phyloP scores from a whole-genome alignment of 2,888 invertebrate species.

The Eurois occulta region DNA sequence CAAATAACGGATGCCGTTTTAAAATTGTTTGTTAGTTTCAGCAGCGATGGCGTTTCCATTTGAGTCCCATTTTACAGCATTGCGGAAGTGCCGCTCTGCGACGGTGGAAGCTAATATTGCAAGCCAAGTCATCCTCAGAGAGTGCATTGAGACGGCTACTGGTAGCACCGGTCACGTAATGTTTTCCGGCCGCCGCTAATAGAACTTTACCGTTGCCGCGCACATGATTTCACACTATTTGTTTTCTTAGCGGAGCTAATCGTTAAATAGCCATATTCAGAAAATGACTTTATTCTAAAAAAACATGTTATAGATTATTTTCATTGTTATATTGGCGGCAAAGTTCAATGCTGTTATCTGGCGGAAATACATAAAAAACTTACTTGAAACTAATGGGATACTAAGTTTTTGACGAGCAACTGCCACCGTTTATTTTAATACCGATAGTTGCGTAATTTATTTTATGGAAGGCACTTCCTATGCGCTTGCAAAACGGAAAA shows the following conservation, averaged over 20 bases:
- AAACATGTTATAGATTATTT: not conserved
- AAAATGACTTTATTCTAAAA: conserved; percentile 9
- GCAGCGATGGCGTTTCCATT: conserved; percentile 46
- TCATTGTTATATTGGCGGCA: not conserved
- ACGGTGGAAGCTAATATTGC: conserved; percentile 62
- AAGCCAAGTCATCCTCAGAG: conserved; percentile 64
- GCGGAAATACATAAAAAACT: not conserved
- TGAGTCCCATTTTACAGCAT: conserved; percentile 49
- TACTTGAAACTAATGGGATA: conserved; percentile 12
- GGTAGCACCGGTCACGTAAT: conserved; percentile 78
- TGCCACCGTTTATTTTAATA: conserved; percentile 73
- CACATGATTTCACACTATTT: conserved; percentile 50
- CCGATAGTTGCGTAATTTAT: conserved; percentile 74
- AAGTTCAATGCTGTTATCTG: not conserved
- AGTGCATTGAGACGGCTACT: conserved; percentile 70
- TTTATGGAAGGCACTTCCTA: conserved; percentile 75
- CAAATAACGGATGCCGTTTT: conserved; percentile 30
- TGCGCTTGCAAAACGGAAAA: conserved; percentile 73
- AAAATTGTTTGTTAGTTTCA: conserved; percentile 36
- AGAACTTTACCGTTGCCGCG: conserved; percentile 77
- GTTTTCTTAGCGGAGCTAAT: conserved; percentile 53
- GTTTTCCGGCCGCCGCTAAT: conserved; percentile 81
- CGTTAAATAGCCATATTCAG: conserved; percentile 41
- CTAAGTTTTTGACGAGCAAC: conserved; percentile 31
- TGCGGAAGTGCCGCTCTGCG: conserved; percentile 58